Conservation (phyloP, 2,113 vertebrate genomes). For the Coracopsis vasa region DNA sequence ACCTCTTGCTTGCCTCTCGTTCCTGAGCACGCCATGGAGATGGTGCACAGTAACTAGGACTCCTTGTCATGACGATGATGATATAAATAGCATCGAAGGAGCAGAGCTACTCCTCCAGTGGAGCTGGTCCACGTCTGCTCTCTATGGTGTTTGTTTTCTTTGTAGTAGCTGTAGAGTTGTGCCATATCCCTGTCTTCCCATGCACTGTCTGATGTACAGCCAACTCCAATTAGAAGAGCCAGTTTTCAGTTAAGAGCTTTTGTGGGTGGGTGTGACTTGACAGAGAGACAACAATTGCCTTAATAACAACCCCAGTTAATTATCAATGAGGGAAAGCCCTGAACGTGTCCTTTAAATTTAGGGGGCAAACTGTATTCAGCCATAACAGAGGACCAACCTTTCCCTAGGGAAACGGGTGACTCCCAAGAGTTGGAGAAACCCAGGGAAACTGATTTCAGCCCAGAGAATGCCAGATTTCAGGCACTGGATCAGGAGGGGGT, state of each 20-base stretch:
- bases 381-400: neutral
- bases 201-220: constrained; percentile 46
- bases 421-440: neutral
- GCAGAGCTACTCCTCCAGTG: constrained; percentile 41
- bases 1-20: neutral
- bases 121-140: constrained; percentile 46
- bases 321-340: constrained; percentile 35
- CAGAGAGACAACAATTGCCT: constrained; percentile 39
- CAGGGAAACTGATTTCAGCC: no score
- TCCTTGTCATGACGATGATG: neutral
- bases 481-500: neutral
- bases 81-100: neutral
- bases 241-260: constrained; percentile 43
- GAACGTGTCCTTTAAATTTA: neutral
- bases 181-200: constrained; percentile 24
- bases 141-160: constrained; percentile 60
- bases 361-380: neutral
- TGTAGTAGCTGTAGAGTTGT: constrained; percentile 31
- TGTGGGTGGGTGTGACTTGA: constrained; percentile 54
- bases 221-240: constrained; percentile 62
- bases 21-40: neutral
- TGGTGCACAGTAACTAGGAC: neutral
- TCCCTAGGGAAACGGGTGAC: neutral
- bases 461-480: neutral
- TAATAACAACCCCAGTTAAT: constrained; percentile 54